Evolutionary conservation across 2,888 invertebrate species (phyloP), one percentile per base, ranked within the genome.

Genomic region (Agapetus fuscipes): DNA sequence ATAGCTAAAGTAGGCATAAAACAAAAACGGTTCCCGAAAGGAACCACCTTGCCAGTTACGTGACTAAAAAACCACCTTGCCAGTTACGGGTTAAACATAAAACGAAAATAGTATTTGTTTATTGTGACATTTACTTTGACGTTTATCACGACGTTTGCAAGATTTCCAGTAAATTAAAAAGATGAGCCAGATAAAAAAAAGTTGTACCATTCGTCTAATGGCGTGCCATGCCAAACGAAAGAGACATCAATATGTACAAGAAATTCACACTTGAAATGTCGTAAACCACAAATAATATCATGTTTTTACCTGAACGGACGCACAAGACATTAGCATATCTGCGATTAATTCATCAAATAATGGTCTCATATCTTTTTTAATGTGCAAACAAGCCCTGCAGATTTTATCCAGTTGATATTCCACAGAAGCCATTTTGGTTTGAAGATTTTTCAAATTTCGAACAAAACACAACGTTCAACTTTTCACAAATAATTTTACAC

Each of bases 351-450:
- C 77, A 49, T 74, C 74, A 53, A 77, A 77, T 43, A 78, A 55
- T 17, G 77, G 77, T 50, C 76, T 62, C 76, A 78, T 76, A 53
- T 77, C 77, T 54, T 75, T 76, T 54, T 78, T 77, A 51, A 72
- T 66, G 49, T 71, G 69, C 52, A 77, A 63, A 58, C 78, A 78
- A 35, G 75, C 71, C 14, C 78, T 70, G 57, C 78, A 78, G 53
- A 78, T 72, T 62, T 76, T 76, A 50, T 76, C 76, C 51, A 77
- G 52, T 48, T 66, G 62, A 34, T 62, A 51, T 25, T 39, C 39
- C n/a, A 17, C 14, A 17, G 39, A 30, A 37, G 43, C 43, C 43
- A 43, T 43, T 38, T 43, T 43, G 43, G n/a, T n/a, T n/a, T n/a
- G n/a, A n/a, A n/a, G n/a, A n/a, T n/a, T n/a, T n/a, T n/a, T n/a